phyloP scores from a whole-genome alignment of 2,888 invertebrate genomes.

The Drosophila algonquin region DNA sequence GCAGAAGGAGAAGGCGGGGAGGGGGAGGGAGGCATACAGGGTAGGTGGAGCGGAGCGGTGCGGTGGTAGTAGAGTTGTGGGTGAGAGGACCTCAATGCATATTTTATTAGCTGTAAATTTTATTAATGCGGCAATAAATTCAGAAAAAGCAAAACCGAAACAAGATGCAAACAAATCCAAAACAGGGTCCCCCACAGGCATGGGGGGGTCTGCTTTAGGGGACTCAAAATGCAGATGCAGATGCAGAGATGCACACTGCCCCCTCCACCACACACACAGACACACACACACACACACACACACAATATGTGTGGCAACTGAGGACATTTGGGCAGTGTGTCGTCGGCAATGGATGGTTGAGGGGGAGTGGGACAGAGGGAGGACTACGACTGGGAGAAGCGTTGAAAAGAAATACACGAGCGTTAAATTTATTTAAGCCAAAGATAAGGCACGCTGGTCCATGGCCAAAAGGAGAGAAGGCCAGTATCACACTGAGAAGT shows the following conservation, averaged over 20 bases:
- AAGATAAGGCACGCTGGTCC: slow-evolving; percentile 60
- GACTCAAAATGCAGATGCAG: slow-evolving; percentile 1
- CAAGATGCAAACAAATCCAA: slow-evolving; percentile 55
- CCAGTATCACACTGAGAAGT: background rate
- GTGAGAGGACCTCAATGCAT: slow-evolving; percentile 70
- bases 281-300: no score
- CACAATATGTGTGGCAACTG: slow-evolving; percentile 55
- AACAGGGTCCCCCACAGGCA: slow-evolving; percentile 38
- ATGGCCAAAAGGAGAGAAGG: slow-evolving; percentile 24
- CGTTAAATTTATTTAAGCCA: slow-evolving; percentile 78
- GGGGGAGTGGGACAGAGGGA: background rate
- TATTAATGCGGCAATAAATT: slow-evolving; percentile 78
- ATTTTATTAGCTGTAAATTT: slow-evolving; percentile 81
- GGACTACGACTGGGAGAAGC: slow-evolving; percentile 49
- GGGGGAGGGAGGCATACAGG: background rate
- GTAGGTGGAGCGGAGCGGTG: background rate
- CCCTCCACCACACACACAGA: background rate
- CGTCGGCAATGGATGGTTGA: slow-evolving; percentile 38
- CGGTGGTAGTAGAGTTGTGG: slow-evolving; percentile 45
- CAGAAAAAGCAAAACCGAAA: slow-evolving; percentile 66
- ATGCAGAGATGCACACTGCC: slow-evolving; percentile 16
- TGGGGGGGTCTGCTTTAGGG: background rate
- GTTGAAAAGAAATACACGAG: slow-evolving; percentile 78
- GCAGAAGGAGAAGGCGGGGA: background rate
- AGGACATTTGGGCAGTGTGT: slow-evolving; percentile 77